These are phyloP conservation scores for Dicranocentrus wangi DNA, from an alignment of 2,888 invertebrate species.

Conservation along the genomic window DNA sequence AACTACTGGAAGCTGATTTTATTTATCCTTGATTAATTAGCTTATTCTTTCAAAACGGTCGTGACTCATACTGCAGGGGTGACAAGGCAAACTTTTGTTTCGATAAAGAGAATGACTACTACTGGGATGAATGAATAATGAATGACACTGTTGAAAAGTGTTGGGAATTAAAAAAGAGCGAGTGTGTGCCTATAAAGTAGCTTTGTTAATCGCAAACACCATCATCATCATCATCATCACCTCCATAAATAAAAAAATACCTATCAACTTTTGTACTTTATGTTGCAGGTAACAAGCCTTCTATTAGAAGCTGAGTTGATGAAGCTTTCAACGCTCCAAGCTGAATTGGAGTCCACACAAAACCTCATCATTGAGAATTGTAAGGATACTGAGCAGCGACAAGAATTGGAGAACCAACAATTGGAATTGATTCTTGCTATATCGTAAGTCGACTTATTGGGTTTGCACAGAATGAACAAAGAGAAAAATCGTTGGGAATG, in stretches of 20 bases:
- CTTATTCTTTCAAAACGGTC: conserved; percentile 45
- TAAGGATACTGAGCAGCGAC: conserved; percentile 78
- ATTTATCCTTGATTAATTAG: conserved; percentile 62
- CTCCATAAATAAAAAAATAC: background rate
- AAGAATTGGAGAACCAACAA: conserved; percentile 81
- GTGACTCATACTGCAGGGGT: conserved; percentile 50
- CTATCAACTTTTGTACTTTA: conserved; percentile 17
- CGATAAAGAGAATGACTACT: background rate
- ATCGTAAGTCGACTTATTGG: conserved; percentile 77
- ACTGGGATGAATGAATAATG: background rate
- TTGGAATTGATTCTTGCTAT: conserved; percentile 81
- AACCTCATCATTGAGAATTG: conserved; percentile 74
- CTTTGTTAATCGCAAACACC: conserved; percentile 17
- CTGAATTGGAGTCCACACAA: conserved; percentile 80
- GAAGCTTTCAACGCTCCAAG: conserved; percentile 80
- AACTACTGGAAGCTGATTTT: conserved; percentile 45
- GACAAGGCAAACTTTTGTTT: conserved; percentile 44
- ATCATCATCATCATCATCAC: conserved; percentile 7
- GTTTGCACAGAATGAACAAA: background rate
- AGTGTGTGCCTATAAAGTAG: background rate
- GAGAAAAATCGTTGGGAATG: background rate
- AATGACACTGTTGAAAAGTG: conserved; percentile 6
- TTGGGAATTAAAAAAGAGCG: background rate
- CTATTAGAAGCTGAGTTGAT: conserved; percentile 82
- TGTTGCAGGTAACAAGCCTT: conserved; percentile 81